These are phyloP conservation scores for Leptopterna dolabrata DNA, from an alignment of 2,888 invertebrate genomes.

Conservation along the genomic window DNA sequence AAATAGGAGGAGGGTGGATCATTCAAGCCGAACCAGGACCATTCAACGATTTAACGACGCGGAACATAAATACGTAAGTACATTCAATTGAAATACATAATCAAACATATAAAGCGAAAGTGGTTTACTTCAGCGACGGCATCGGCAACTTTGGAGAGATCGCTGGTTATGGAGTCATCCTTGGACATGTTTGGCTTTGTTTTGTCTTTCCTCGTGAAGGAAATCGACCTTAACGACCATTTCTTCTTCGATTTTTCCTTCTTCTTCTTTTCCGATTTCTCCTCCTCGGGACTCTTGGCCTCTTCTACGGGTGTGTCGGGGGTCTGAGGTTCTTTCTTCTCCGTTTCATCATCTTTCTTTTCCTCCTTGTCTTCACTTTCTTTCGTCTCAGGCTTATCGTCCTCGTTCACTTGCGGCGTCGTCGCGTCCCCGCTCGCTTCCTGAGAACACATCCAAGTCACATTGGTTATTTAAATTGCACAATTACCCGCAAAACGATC, in stretches of 20 bases:
- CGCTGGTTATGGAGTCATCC: slow-evolving; percentile 65
- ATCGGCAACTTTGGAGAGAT: slow-evolving; percentile 70
- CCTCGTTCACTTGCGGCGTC: slow-evolving; percentile 39
- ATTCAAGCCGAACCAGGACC: too few relatives aligned
- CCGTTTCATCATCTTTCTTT: slow-evolving; percentile 53
- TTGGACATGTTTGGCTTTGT: slow-evolving; percentile 79
- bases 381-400: slow-evolving; percentile 16
- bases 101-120: too few relatives aligned
- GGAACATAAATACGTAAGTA: too few relatives aligned
- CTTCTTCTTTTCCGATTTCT: slow-evolving; percentile 60
- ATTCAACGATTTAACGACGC: too few relatives aligned
- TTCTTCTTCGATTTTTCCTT: slow-evolving; percentile 79
- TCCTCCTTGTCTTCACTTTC: slow-evolving; percentile 11
- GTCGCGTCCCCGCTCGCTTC: slow-evolving; percentile 37
- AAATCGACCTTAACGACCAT: slow-evolving; percentile 89
- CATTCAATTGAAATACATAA: too few relatives aligned
- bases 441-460: background rate
- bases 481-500: too few relatives aligned
- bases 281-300: slow-evolving; percentile 56
- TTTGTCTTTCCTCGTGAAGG: slow-evolving; percentile 89
- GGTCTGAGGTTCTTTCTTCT: slow-evolving; percentile 53
- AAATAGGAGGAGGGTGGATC: too few relatives aligned
- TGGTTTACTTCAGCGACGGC: slow-evolving; percentile 50
- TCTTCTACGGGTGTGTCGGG: slow-evolving; percentile 55
- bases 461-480: background rate